These are phyloP conservation scores for Apostichopus parvimensis DNA, from an alignment of 35 echinoderm and acorn worm species.

Conservation along the genomic window DNA sequence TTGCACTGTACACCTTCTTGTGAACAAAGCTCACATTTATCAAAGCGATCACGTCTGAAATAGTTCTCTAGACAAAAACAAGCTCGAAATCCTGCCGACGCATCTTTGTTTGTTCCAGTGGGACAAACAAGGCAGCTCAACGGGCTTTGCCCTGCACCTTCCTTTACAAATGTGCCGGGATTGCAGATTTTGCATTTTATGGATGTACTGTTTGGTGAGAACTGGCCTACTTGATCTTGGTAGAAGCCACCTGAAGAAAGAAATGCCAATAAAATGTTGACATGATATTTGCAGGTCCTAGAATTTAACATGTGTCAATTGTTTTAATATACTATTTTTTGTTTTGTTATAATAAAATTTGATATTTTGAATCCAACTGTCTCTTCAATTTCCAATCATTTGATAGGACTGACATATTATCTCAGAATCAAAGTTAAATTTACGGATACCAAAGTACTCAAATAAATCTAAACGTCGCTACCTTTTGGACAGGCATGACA, in stretches of 20 bases:
- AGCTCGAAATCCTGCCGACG: constrained; percentile 52
- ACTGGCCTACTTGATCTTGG: constrained; percentile 51
- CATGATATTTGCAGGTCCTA: not conserved
- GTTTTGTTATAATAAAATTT: too few relatives aligned
- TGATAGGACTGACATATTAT: not conserved
- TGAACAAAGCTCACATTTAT: constrained; percentile 40
- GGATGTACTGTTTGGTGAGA: not conserved
- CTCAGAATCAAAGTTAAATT: not conserved
- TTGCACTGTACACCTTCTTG: constrained; percentile 37
- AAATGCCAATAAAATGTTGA: not conserved
- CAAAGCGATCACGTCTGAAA: constrained; percentile 56
- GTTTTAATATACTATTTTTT: too few relatives aligned
- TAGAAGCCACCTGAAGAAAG: constrained; percentile 51
- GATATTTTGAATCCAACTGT: not conserved
- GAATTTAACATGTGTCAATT: too few relatives aligned
- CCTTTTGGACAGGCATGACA: not conserved
- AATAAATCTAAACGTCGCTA: not conserved
- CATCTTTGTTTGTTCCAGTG: constrained; percentile 47
- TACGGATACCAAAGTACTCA: not conserved
- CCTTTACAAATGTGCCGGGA: constrained; percentile 39
- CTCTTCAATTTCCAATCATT: not conserved
- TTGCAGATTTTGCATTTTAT: constrained; percentile 55
- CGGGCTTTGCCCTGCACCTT: not conserved
- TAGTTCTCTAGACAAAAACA: constrained; percentile 64
- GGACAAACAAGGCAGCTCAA: constrained; percentile 59